Evolutionary conservation across 2,113 vertebrate genomes (phyloP).

Genomic region (Oncorhynchus gorbuscha): DNA sequence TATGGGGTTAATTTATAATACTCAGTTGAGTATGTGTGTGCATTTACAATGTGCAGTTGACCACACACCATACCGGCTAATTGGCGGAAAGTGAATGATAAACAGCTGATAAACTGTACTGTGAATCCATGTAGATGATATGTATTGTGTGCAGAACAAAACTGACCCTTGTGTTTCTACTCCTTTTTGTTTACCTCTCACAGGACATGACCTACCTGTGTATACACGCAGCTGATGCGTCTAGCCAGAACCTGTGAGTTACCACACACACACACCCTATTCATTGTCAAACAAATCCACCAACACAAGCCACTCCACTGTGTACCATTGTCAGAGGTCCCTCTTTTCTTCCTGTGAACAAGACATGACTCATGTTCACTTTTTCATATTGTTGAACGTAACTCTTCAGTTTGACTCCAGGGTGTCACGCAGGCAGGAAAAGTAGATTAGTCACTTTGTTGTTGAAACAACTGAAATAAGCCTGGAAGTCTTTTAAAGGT

Average conservation of each 20-base stretch:
- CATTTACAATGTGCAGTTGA: too few species aligned
- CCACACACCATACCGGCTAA: too few species aligned
- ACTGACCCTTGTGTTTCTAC: neutral
- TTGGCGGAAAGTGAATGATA: too few species aligned
- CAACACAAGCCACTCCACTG: too few species aligned
- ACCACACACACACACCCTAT: constrained; percentile 11
- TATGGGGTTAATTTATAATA: constrained; percentile 27
- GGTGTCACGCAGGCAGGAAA: constrained; percentile 20
- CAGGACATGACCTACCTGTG: constrained; percentile 88
- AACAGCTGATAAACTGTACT: too few species aligned
- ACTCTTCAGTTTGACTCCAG: neutral
- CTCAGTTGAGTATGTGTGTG: neutral
- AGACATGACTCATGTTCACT: constrained; percentile 21
- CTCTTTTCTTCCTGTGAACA: neutral
- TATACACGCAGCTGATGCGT: constrained; percentile 82
- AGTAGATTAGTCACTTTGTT: neutral
- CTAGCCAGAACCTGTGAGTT: constrained; percentile 85
- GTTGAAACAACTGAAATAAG: neutral
- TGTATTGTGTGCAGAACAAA: too few species aligned
- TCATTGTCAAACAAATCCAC: neutral
- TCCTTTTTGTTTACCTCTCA: constrained; percentile 11
- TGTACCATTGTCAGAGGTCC: neutral
- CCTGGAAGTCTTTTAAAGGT: too few species aligned
- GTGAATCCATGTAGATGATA: too few species aligned
- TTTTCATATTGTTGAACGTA: neutral